Conservation (phyloP, 2,888 invertebrate species). For the Idaea aversata region DNA sequence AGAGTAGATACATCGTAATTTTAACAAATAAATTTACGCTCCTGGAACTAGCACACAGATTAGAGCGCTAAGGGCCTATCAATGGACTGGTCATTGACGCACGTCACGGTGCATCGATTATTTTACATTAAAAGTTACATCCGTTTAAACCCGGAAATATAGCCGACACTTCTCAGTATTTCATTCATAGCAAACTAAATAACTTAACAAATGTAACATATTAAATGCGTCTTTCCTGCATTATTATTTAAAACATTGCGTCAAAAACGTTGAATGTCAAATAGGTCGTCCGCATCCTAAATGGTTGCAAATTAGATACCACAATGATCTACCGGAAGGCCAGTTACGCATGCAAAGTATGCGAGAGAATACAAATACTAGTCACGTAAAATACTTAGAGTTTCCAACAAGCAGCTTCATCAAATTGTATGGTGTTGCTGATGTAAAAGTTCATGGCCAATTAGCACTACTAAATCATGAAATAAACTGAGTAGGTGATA, state of each 20-base stretch:
- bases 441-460: no score
- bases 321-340: conserved; percentile 45
- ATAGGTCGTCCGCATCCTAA: conserved; percentile 37
- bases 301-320: conserved; percentile 47
- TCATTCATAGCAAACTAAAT: neutral
- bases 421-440: no score
- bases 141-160: neutral
- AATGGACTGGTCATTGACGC: neutral
- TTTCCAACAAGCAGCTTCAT: conserved; percentile 17
- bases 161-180: neutral
- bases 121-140: neutral
- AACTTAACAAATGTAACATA: conserved; percentile 8
- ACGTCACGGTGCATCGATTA: neutral
- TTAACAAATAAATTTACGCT: neutral
- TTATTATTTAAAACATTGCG: conserved; percentile 10
- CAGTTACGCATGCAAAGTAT: conserved; percentile 43
- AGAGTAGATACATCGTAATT: no score
- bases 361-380: conserved; percentile 57
- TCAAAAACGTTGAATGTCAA: conserved; percentile 35
- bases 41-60: neutral
- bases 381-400: conserved; percentile 57
- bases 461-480: no score
- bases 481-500: no score
- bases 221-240: conserved; percentile 3
- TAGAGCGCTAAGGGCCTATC: neutral